phyloP scores from a whole-genome alignment of 23 tunicate genomes.

The Ascidia mentula region DNA sequence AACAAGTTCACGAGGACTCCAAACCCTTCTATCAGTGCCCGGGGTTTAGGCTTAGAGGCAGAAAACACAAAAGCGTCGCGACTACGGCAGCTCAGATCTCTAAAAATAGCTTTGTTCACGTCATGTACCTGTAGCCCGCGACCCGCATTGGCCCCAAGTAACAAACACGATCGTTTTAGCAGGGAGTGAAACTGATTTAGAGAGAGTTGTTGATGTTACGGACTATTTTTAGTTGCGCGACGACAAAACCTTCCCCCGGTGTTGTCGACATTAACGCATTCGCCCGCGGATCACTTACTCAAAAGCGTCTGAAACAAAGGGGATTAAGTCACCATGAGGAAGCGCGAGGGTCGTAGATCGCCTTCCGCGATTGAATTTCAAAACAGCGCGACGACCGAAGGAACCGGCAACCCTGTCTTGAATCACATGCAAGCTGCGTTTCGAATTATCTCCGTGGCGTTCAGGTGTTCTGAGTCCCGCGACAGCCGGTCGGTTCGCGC shows the following conservation, averaged over 20 bases:
- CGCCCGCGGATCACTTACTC: not conserved
- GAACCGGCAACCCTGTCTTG: not conserved
- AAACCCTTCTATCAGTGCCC: no score
- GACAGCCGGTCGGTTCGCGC: not conserved
- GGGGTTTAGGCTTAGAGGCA: no score
- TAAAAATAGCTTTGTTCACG: not conserved
- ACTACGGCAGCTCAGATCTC: conserved; percentile 1
- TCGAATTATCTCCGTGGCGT: not conserved
- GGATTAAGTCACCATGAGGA: not conserved
- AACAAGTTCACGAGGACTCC: not conserved
- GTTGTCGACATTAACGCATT: not conserved
- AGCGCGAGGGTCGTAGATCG: not conserved
- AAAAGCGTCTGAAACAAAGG: conserved; percentile 3
- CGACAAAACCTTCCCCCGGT: not conserved
- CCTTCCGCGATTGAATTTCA: not conserved
- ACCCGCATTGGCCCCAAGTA: not conserved
- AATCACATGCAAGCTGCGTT: not conserved
- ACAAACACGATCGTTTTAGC: not conserved
- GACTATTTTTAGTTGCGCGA: not conserved
- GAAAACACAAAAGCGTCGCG: no score
- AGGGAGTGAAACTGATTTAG: not conserved
- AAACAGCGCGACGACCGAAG: not conserved
- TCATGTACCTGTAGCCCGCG: not conserved
- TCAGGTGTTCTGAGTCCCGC: not conserved
- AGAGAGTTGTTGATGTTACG: not conserved